Evolutionary conservation across 2,797 vertebrate species (phyloP), one percentile per base, ranked within the genome.

Genomic region (Sebastes glaucus): DNA sequence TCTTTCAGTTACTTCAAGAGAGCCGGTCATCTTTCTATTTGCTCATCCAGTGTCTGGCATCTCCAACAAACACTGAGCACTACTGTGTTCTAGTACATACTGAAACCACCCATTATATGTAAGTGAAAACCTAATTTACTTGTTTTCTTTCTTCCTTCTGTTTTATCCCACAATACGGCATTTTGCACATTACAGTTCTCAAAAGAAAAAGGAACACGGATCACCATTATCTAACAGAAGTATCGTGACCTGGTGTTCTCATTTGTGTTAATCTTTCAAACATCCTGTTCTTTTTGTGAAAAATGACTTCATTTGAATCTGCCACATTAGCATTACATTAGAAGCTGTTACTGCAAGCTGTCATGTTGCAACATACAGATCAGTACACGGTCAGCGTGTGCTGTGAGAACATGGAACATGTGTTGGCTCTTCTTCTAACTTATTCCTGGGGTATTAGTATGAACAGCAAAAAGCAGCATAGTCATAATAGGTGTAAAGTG

Each of bases 11-110:
- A 81, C 28, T 60, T 74, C 25, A 68, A 35, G 49, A 70, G 73
- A 80, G 49, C 56, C 52, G 30, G 33, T 55, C 77, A 86, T 80
- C 72, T 84, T 78, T 87, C 63, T 69, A 77, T 91, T 82, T 87
- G 46, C 66, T 85, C 85, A 81, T 73, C 32, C 66, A 23, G 6
- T 60, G 56, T 25, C 38, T 76, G 66, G 30, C 46, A 53, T 79
- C 23, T 68, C 49, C 66, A 46, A 5, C 38, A 33, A 74, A 65
- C 14, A 73, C 25, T 20, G 49, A 22, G 46, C 46, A 20, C 46
- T 20, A 49, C 18, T 20, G 46, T 20, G 46, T 49, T 49, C 49
- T 0, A 53, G 49, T 16, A 53, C 28, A 64, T 14, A 59, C 7
- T 53, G 46, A 81, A 78, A 63, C 16, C 32, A n/a, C 42, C 55